Conservation (phyloP, 1,140 invertebrate genomes). For the Hesperophylax magnus region DNA sequence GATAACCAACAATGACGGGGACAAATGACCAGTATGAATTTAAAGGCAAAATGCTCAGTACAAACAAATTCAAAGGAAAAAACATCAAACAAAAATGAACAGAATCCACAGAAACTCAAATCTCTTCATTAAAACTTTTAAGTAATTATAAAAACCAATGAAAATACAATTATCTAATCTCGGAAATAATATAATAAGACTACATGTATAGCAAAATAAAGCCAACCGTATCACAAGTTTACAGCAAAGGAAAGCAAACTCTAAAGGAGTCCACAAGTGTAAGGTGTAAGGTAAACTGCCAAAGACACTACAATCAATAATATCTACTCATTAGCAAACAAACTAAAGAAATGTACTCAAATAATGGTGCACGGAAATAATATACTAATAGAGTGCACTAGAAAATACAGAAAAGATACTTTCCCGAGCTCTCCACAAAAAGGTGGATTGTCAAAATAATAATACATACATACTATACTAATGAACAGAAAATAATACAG, state of each 20-base stretch:
- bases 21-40: too few relatives aligned
- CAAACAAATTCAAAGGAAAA: too few relatives aligned
- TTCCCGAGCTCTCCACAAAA: slow-evolving; percentile 58
- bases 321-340: not conserved
- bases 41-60: too few relatives aligned
- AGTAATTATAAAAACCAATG: slow-evolving; percentile 37
- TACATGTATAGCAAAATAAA: slow-evolving; percentile 27
- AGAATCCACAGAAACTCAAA: too few relatives aligned
- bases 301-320: not conserved
- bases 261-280: slow-evolving; percentile 7
- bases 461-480: slow-evolving; percentile 38
- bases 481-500: slow-evolving; percentile 41
- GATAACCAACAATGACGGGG: too few relatives aligned
- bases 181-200: not conserved
- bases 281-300: not conserved
- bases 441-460: slow-evolving; percentile 47
- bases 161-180: slow-evolving; percentile 30
- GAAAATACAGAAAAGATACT: slow-evolving; percentile 35
- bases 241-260: slow-evolving; percentile 32
- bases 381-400: slow-evolving; percentile 31
- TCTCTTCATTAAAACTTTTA: too few relatives aligned
- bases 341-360: slow-evolving; percentile 14
- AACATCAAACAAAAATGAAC: too few relatives aligned
- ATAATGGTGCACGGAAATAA: slow-evolving; percentile 30
- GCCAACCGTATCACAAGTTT: slow-evolving; percentile 31